Percentiles rank a stretch among this genome's conserved stretches.
phyloP scores from a whole-genome alignment of 1,140 invertebrate species.

The Atta texana region DNA sequence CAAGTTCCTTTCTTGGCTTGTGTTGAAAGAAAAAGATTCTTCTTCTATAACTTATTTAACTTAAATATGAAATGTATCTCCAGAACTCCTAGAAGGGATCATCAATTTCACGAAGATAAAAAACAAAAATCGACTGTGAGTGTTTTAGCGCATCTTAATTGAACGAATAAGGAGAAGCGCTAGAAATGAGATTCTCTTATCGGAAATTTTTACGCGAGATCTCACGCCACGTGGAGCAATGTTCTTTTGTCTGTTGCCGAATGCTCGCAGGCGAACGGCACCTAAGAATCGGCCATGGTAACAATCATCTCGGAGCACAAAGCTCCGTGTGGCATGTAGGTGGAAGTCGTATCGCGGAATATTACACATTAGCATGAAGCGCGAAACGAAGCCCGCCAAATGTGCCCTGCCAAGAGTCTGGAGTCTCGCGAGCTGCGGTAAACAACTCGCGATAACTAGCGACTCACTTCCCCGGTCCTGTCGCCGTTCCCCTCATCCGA shows the following conservation, averaged over 20 bases:
- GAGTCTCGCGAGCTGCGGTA: constrained; percentile 54
- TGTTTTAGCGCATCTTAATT: background rate
- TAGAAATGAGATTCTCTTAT: constrained; percentile 10
- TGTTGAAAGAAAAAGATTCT: too few relatives aligned
- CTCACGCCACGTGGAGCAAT: constrained; percentile 14
- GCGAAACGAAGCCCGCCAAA: constrained; percentile 76
- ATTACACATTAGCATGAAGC: constrained; percentile 63
- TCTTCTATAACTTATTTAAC: background rate
- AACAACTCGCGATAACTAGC: constrained; percentile 52
- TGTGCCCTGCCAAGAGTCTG: constrained; percentile 58
- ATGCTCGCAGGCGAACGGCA: background rate
- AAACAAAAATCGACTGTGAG: background rate
- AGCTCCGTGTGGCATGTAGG: constrained; percentile 6
- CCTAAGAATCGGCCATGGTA: constrained; percentile 5
- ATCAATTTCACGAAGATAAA: background rate
- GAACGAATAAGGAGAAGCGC: background rate
- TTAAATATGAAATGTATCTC: background rate
- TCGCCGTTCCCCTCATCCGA: constrained; percentile 10
- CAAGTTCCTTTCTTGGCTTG: too few relatives aligned
- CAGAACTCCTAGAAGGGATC: background rate
- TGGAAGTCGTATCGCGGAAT: constrained; percentile 66
- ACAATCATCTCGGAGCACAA: background rate
- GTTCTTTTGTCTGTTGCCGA: constrained; percentile 14
- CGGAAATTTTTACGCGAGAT: background rate
- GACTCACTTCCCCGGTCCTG: background rate